phyloP scores from a whole-genome alignment of 2,888 invertebrate genomes.

The Scaptomyza flava region DNA sequence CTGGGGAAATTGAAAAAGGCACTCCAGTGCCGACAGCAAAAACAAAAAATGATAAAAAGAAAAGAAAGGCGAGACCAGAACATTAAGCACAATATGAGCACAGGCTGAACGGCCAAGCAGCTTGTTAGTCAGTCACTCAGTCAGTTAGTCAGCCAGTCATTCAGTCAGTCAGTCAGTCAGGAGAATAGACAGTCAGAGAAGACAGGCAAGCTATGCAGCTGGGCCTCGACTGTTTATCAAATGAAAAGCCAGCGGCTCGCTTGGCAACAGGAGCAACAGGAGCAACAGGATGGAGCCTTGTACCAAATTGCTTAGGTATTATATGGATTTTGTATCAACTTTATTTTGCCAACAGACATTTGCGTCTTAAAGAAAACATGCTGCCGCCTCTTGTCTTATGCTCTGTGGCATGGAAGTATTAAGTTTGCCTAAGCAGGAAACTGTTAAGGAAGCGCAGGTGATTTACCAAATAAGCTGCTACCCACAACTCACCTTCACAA shows the following conservation, averaged over 20 bases:
- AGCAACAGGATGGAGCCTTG: conserved; percentile 61
- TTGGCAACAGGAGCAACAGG: conserved; percentile 25
- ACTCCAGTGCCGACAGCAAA: conserved; percentile 70
- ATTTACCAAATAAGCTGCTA: conserved; percentile 74
- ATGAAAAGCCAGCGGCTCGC: conserved; percentile 52
- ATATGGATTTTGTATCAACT: conserved; percentile 42
- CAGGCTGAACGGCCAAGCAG: conserved; percentile 25
- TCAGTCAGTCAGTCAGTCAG: conserved; percentile 30
- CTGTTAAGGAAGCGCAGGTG: conserved; percentile 80
- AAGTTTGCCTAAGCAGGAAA: conserved; percentile 76
- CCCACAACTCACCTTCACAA: neutral
- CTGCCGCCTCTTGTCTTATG: conserved; percentile 53
- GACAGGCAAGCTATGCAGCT: conserved; percentile 59
- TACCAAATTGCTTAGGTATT: conserved; percentile 62
- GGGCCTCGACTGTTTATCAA: conserved; percentile 60
- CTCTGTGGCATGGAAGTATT: conserved; percentile 68
- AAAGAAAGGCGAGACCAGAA: conserved; percentile 41
- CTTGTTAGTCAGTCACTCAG: conserved; percentile 54
- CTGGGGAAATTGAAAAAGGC: conserved; percentile 83
- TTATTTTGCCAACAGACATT: conserved; percentile 59
- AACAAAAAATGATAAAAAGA: conserved; percentile 1
- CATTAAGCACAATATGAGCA: conserved; percentile 66
- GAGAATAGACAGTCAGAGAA: conserved; percentile 24
- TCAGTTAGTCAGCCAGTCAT: conserved; percentile 5
- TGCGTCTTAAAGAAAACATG: conserved; percentile 61